Percentiles rank a stretch among this genome's conserved stretches.
These are phyloP conservation scores for Catajapyx aquilonaris DNA, from an alignment of 1,140 invertebrate genomes.

Conservation along the genomic window DNA sequence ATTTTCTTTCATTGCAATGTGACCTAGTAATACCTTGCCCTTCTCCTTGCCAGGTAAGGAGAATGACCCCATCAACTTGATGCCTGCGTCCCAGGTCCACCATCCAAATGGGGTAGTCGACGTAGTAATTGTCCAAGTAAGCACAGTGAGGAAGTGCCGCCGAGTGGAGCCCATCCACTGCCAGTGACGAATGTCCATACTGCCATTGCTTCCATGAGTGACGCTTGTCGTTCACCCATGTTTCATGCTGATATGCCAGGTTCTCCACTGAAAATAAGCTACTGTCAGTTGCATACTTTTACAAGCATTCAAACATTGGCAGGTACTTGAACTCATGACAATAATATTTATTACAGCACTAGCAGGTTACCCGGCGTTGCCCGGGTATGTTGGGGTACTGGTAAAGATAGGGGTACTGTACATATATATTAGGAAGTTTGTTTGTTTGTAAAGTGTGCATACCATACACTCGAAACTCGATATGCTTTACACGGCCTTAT, in stretches of 20 bases:
- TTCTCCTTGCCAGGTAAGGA: constrained; percentile 30
- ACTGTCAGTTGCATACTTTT: too few relatives aligned
- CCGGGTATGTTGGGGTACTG: too few relatives aligned
- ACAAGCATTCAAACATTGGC: too few relatives aligned
- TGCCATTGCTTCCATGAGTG: constrained; percentile 24
- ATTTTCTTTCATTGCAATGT: too few relatives aligned
- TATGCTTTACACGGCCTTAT: too few relatives aligned
- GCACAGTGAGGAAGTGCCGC: constrained; percentile 24
- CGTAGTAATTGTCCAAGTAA: constrained; percentile 32
- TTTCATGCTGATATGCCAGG: constrained; percentile 26
- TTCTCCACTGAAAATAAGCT: constrained; percentile 32
- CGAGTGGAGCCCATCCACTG: constrained; percentile 21
- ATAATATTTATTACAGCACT: too few relatives aligned
- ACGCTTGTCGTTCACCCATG: constrained; percentile 33
- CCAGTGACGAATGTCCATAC: constrained; percentile 19
- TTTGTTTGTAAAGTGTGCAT: too few relatives aligned
- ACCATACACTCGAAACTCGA: too few relatives aligned
- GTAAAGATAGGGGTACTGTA: too few relatives aligned
- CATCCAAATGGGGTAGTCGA: constrained; percentile 31
- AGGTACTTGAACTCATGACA: too few relatives aligned
- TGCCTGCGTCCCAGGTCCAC: constrained; percentile 26
- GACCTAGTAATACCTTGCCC: constrained; percentile 21
- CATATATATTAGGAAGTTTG: too few relatives aligned
- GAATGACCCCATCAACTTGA: constrained; percentile 23
- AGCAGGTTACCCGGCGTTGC: too few relatives aligned